phyloP scores from a whole-genome alignment of 1,140 invertebrate genomes.

The Bombus terrestris region DNA sequence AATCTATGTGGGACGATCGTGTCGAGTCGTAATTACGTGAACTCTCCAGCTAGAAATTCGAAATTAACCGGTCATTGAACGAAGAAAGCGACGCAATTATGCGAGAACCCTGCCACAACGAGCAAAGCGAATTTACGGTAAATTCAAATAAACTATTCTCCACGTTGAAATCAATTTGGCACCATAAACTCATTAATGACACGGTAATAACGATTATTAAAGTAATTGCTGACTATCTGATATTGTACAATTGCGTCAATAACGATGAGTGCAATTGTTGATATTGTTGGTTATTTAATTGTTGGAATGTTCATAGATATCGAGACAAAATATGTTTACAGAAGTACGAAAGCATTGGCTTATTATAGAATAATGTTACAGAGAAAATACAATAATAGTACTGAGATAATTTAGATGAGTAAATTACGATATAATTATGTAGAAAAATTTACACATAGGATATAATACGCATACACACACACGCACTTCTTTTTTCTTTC shows the following conservation, averaged over 20 bases:
- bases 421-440: not conserved
- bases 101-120: not conserved
- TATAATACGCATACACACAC: no score
- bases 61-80: constrained; percentile 2
- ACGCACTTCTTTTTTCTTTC: no score
- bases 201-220: constrained; percentile 48
- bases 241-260: not conserved
- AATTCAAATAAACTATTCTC: constrained; percentile 24
- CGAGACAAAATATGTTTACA: no score
- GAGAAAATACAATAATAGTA: not conserved
- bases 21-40: constrained; percentile 42
- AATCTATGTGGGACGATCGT: constrained; percentile 32
- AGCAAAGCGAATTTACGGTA: not conserved
- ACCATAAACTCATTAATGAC: constrained; percentile 47
- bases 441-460: not conserved
- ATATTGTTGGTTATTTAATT: constrained; percentile 5
- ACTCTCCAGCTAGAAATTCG: constrained; percentile 52
- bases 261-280: not conserved
- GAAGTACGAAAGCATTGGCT: no score
- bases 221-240: not conserved
- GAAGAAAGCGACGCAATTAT: constrained; percentile 40
- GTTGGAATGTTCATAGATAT: not conserved
- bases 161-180: constrained; percentile 37
- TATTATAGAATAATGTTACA: not conserved
- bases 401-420: not conserved